phyloP scores from a whole-genome alignment of 2,888 invertebrate genomes.

The Microchrysa polita region DNA sequence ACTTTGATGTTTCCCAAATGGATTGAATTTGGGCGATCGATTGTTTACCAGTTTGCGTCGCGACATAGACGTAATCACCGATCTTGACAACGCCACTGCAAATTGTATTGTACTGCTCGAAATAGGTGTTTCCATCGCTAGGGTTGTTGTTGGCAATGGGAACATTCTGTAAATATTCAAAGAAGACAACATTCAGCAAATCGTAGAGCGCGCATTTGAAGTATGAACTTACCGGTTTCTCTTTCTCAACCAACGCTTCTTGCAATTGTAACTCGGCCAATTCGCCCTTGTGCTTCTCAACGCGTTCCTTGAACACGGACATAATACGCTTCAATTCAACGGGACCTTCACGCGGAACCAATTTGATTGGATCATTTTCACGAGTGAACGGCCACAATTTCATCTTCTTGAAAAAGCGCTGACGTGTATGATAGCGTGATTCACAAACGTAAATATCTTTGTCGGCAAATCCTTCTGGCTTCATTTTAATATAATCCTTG shows the following conservation, averaged over 20 bases:
- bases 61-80: conserved; percentile 95
- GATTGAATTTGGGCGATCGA: conserved; percentile 92
- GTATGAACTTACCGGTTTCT: conserved; percentile 75
- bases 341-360: conserved; percentile 75
- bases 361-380: conserved; percentile 71
- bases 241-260: conserved; percentile 84
- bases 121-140: conserved; percentile 85
- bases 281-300: conserved; percentile 91
- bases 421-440: conserved; percentile 88
- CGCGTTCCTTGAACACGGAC: conserved; percentile 91
- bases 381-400: conserved; percentile 75
- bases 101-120: conserved; percentile 90
- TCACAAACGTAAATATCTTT: conserved; percentile 98
- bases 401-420: conserved; percentile 92
- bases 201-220: not conserved
- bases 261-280: conserved; percentile 84
- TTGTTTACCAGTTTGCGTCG: conserved; percentile 88
- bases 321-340: conserved; percentile 88
- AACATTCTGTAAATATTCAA: conserved; percentile 76
- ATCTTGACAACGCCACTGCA: conserved; percentile 85
- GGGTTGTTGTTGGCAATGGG: conserved; percentile 75
- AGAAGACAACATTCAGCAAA: not conserved
- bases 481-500: conserved; percentile 91
- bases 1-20: conserved; percentile 93
- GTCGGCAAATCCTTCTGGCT: conserved; percentile 86